A percentile compares a stretch with the other conserved stretches of the same genome.
Conservation (phyloP, 1,140 invertebrate species). For the Cherax quadricarinatus region DNA sequence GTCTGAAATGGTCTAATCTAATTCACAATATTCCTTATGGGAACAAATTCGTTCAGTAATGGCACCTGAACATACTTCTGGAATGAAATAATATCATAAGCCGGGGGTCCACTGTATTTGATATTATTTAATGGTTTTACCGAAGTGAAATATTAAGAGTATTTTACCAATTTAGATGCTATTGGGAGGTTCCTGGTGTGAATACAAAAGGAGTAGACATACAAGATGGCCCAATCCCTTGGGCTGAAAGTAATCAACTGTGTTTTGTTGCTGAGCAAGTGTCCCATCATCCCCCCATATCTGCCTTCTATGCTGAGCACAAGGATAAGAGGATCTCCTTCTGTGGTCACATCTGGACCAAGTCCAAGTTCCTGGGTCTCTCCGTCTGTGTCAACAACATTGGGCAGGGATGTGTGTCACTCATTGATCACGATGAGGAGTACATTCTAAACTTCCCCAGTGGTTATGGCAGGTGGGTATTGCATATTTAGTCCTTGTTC, state of each 20-base stretch:
- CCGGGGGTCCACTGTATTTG: too few species aligned
- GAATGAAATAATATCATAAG: too few species aligned
- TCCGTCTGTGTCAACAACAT: constrained; percentile 85
- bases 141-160: neutral
- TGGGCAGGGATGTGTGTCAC: constrained; percentile 84
- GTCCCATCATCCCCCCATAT: constrained; percentile 99
- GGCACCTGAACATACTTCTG: too few species aligned
- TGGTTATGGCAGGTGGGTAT: constrained; percentile 89
- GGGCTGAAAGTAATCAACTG: constrained; percentile 88
- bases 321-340: constrained; percentile 92
- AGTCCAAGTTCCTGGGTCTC: constrained; percentile 97
- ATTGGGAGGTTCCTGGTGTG: constrained; percentile 69
- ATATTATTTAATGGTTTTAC: too few species aligned
- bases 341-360: constrained; percentile 97
- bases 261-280: constrained; percentile 98
- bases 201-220: constrained; percentile 21
- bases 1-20: too few species aligned
- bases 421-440: constrained; percentile 91
- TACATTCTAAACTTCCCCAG: constrained; percentile 97
- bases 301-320: constrained; percentile 98
- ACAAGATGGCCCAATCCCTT: constrained; percentile 87
- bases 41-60: too few species aligned
- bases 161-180: constrained; percentile 55
- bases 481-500: neutral
- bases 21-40: too few species aligned